Percentiles rank a stretch among this genome's conserved stretches.
Evolutionary conservation across 2,797 vertebrate genomes (phyloP).

Genomic region (Amazonetta brasiliensis): DNA sequence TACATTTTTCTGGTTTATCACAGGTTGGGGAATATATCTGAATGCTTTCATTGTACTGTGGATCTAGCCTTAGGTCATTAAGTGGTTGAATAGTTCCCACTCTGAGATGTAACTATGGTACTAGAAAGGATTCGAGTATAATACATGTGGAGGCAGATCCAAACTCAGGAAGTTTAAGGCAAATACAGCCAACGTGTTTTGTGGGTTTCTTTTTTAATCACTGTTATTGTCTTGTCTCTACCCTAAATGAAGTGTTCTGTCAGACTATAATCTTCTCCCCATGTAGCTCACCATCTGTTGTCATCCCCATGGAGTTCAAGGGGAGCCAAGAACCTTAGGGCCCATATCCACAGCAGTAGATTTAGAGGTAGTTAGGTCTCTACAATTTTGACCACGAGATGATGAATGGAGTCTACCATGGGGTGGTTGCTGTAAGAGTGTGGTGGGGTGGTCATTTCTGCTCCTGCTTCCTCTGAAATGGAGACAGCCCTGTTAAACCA

Average conservation of each 20-base stretch:
- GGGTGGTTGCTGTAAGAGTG: background rate
- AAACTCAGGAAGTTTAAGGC: background rate
- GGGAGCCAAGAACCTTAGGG: background rate
- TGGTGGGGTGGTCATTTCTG: background rate
- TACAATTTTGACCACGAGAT: background rate
- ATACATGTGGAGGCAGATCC: background rate
- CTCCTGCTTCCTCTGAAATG: background rate
- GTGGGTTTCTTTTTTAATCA: background rate
- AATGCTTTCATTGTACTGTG: background rate
- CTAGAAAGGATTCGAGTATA: background rate
- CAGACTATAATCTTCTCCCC: background rate
- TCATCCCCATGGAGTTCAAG: background rate
- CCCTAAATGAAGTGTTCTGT: background rate
- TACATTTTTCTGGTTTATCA: background rate
- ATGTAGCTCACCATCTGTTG: background rate
- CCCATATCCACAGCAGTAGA: background rate
- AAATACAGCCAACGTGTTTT: background rate
- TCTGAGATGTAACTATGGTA: background rate
- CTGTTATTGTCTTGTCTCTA: background rate
- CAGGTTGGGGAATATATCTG: background rate
- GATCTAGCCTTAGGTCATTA: background rate
- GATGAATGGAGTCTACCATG: background rate
- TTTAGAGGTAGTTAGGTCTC: background rate
- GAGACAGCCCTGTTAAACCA: background rate
- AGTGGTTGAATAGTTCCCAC: background rate